Base-by-base conservation (phyloP, 2,888 invertebrate genomes). In the Ichneumon xanthorius region DNA sequence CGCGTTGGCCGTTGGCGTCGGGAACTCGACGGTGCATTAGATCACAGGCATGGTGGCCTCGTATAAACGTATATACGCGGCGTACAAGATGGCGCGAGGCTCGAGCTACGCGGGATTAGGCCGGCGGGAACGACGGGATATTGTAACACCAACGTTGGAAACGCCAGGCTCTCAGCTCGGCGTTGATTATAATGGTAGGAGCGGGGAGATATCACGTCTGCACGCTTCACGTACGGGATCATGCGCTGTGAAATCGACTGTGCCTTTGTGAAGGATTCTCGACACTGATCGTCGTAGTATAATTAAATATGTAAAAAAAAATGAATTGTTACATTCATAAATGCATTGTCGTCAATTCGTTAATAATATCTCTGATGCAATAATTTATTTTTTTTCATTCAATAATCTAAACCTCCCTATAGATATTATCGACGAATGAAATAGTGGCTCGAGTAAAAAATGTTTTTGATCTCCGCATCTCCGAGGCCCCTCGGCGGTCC, bases 11-110 rank as follows among this genome's bases (percentile, higher is more conserved):
- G 40, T 73, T 58, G 58, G 61, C 61, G 61, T 61, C 71, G 48
- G 70, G 73, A 82, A 70, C 72, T 75, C 82, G 82, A 77, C 82
- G 82, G 83, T 84, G 85, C 84, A 87, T 88, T 85, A 84, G 63
- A 82, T 82, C 80, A 80, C 76, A 53, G 61, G 58, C 30, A 4
- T 61, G 75, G 65, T 85, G 79, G 63, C 55, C 77, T 37, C 19
- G 11, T 22, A 40, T 75, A 75, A 33, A 33, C 26, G 11, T 76
- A 83, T 63, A 78, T 79, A 84, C 76, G 55, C 61, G 30, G 65
- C 53, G 50, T 78, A 61, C 73, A 80, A 82, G 82, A 76, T 65
- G 73, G 72, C 61, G 53, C 16, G 78, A 81, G 77, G 63, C 40
- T 77, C 71, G 30, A 82, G 73, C 73, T 26, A 80, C 68, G 68